phyloP scores from a whole-genome alignment of 2,888 invertebrate species.

The Spatulosminthurus flaviceps region DNA sequence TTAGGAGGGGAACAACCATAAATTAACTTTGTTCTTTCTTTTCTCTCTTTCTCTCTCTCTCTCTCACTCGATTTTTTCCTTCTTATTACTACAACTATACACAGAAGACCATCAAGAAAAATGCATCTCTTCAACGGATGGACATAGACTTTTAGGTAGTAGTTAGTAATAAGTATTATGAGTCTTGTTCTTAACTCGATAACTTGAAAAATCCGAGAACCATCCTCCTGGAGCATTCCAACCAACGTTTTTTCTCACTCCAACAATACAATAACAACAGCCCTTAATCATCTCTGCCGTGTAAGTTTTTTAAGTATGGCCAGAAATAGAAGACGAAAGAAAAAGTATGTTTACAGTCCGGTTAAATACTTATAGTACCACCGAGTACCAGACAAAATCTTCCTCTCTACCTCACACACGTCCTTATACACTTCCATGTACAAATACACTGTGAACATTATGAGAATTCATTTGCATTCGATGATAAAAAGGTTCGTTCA shows the following conservation, averaged over 20 bases:
- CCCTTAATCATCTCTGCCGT: conserved; percentile 9
- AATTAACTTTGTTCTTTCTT: conserved; percentile 32
- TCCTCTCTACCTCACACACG: too few species aligned
- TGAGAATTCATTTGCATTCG: conserved; percentile 43
- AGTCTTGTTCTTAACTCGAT: conserved; percentile 1
- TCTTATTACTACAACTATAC: conserved; percentile 11
- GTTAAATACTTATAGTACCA: too few species aligned
- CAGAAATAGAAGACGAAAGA: too few species aligned
- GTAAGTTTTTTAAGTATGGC: background rate
- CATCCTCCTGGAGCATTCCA: background rate
- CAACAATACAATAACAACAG: conserved; percentile 4
- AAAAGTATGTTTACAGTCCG: too few species aligned
- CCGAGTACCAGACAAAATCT: too few species aligned
- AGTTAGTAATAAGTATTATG: conserved; percentile 18
- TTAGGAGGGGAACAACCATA: conserved; percentile 37
- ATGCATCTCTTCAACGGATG: background rate
- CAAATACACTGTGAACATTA: background rate
- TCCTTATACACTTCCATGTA: too few species aligned
- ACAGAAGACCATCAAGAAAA: background rate
- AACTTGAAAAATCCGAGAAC: conserved; percentile 6
- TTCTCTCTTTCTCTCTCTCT: conserved; percentile 20
- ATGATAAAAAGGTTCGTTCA: conserved; percentile 15
- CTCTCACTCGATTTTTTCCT: background rate
- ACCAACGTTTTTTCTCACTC: background rate
- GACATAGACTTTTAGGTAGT: conserved; percentile 9